Base-by-base conservation (phyloP, 1,140 invertebrate genomes). In the Neodiprion virginianus region DNA sequence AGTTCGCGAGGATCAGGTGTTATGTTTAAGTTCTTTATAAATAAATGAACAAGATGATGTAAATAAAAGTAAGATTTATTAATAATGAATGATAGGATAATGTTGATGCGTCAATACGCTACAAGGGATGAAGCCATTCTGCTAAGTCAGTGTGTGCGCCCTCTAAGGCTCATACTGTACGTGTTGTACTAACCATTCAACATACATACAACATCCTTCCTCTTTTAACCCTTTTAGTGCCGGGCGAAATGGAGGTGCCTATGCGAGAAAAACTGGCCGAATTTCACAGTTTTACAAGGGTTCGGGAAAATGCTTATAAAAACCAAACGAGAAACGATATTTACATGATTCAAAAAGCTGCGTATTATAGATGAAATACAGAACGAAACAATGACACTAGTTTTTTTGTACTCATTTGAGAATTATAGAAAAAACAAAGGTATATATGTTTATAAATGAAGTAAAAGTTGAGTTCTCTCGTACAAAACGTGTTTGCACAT, bases 321-420 rank as follows among this genome's bases (percentile, higher is more conserved):
- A 70, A 70, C 69, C 69, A 70, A 70, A 70, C 69, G 69, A 70
- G 69, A 47, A 40, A 70, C 40, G 65, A 73, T 73, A 67, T 68
- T 73, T 68, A 73, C 72, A 73, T 67, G 61, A 73, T 73, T 73
- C 72, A 68, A 73, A 73, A 73, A 73, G 65, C 23, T 47, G 50
- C 50, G 17, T 72, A 72, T 72, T 72, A 65, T 65, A 2, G 50
- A 72, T 65, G 49, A 72, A 72, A 72, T 65, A 65, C 49, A 72
- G 50, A 72, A 72, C 50, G 4, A 72, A 72, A 65, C 17, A 72
- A 72, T 72, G 71, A 40, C 72, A 73, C n/a, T 70, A 47, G 14
- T 70, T 70, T 70, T 70, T 70, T 70, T 70, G 69, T 70, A 70
- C 28, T 70, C 28, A 70, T 3, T 73, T 67, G 72, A 73, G 17